phyloP scores from a whole-genome alignment of 2,113 vertebrate genomes.

The Delphinus delphis region DNA sequence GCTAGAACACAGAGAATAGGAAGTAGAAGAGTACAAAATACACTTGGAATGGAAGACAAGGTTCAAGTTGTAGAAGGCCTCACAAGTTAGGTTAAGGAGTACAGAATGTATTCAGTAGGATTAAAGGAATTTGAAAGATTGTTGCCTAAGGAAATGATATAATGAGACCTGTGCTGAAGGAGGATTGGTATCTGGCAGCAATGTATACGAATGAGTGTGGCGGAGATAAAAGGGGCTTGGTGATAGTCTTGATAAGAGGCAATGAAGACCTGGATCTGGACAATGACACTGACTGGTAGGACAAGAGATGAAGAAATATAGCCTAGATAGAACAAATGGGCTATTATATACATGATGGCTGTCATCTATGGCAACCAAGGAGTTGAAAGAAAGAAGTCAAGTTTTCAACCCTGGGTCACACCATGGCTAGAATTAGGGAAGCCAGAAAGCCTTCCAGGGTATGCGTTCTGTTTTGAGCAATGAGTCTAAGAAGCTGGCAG shows the following conservation, averaged over 20 bases:
- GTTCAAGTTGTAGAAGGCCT: background rate
- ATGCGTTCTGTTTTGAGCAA: slow-evolving; percentile 58
- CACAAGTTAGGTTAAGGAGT: background rate
- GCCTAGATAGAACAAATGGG: background rate
- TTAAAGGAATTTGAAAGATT: background rate
- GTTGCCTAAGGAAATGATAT: background rate
- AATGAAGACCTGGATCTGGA: background rate
- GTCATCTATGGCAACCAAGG: background rate
- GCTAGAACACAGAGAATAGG: background rate
- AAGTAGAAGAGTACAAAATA: background rate
- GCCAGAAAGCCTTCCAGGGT: slow-evolving; percentile 41
- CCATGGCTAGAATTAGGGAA: slow-evolving; percentile 31
- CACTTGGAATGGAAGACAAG: background rate
- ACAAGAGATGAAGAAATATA: background rate
- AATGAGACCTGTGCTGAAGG: background rate
- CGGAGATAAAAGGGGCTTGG: background rate
- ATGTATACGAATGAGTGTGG: background rate
- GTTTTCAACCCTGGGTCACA: slow-evolving; percentile 37
- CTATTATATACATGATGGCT: background rate
- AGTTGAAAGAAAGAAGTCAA: slow-evolving; percentile 35
- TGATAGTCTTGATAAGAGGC: background rate
- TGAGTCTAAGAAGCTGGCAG: slow-evolving; percentile 58
- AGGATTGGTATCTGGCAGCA: background rate
- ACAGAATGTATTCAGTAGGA: background rate
- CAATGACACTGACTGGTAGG: background rate